Evolutionary conservation across 2,113 vertebrate genomes (phyloP).

Genomic region (Siniperca chuatsi): DNA sequence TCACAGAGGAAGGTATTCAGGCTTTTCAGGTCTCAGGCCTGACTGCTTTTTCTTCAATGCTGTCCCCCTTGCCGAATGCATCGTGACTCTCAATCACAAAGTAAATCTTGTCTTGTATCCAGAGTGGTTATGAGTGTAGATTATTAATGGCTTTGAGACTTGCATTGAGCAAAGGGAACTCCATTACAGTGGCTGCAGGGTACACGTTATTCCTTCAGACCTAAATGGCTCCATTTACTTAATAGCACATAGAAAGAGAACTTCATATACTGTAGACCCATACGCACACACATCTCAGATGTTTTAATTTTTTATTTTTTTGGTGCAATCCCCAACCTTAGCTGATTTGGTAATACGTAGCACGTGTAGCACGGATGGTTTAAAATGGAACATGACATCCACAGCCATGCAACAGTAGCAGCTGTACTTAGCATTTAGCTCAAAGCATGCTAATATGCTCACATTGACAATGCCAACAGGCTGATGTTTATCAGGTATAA

Average conservation of each 20-base stretch:
- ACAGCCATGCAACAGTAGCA: not conserved
- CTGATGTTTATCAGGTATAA: not conserved
- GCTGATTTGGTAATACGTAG: not conserved
- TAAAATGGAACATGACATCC: not conserved
- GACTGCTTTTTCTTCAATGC: slow-evolving; percentile 12
- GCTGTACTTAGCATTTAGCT: not conserved
- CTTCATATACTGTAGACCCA: slow-evolving; percentile 23
- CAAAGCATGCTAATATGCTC: not conserved
- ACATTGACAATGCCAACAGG: not conserved
- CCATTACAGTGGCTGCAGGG: slow-evolving; percentile 39
- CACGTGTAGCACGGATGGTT: not conserved
- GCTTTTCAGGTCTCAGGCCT: slow-evolving; percentile 45
- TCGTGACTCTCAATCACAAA: slow-evolving; percentile 47
- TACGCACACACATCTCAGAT: not conserved
- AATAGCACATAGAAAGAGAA: slow-evolving; percentile 33
- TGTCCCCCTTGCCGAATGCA: slow-evolving; percentile 36
- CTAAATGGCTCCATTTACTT: slow-evolving; percentile 57
- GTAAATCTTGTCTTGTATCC: slow-evolving; percentile 59
- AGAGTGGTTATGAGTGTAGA: slow-evolving; percentile 50
- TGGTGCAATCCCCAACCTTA: not conserved
- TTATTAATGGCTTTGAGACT: slow-evolving; percentile 65
- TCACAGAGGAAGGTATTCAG: slow-evolving; percentile 28
- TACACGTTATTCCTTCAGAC: slow-evolving; percentile 33
- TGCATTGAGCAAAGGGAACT: slow-evolving; percentile 33
- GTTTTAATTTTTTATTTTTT: not conserved